phyloP scores from a whole-genome alignment of 2,797 vertebrate species.

The Cygnus olor region DNA sequence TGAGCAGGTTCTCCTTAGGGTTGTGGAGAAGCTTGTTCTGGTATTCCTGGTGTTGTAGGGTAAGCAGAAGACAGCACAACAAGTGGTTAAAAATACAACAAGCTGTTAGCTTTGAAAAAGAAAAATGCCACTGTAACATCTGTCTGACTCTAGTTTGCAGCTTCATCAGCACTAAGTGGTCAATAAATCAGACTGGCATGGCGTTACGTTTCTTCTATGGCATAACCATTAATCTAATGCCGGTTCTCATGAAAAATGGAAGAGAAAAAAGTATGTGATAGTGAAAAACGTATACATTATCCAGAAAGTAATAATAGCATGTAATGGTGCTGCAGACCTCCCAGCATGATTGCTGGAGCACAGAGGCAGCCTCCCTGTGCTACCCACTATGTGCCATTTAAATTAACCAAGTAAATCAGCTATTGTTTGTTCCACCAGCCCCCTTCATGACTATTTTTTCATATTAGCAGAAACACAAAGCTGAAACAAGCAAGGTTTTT shows the following conservation, averaged over 20 bases:
- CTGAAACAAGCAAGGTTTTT: not conserved
- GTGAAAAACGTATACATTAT: constrained; percentile 68
- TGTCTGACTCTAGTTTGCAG: constrained; percentile 92
- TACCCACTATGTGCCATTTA: not conserved
- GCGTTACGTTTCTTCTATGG: constrained; percentile 83
- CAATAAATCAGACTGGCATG: constrained; percentile 93
- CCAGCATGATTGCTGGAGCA: not conserved
- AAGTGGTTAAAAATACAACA: constrained; percentile 73
- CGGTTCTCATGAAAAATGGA: constrained; percentile 82
- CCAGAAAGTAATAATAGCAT: constrained; percentile 69
- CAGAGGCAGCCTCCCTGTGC: not conserved
- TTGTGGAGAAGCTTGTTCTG: not conserved
- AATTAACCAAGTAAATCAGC: constrained; percentile 7
- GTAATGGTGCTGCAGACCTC: constrained; percentile 55
- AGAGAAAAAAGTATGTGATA: constrained; percentile 69
- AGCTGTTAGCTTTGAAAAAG: constrained; percentile 81
- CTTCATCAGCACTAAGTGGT: constrained; percentile 97
- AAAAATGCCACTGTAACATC: constrained; percentile 91
- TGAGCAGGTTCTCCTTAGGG: rapidly evolving
- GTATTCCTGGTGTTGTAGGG: not conserved
- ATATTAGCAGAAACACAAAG: not conserved
- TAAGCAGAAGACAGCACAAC: not conserved
- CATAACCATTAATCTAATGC: constrained; percentile 88
- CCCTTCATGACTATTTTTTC: not conserved
- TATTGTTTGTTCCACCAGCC: not conserved